Percentiles rank a stretch among this genome's conserved stretches.
These are phyloP conservation scores for Morpho deidamia DNA, from an alignment of 2,888 invertebrate species.

Conservation along the genomic window DNA sequence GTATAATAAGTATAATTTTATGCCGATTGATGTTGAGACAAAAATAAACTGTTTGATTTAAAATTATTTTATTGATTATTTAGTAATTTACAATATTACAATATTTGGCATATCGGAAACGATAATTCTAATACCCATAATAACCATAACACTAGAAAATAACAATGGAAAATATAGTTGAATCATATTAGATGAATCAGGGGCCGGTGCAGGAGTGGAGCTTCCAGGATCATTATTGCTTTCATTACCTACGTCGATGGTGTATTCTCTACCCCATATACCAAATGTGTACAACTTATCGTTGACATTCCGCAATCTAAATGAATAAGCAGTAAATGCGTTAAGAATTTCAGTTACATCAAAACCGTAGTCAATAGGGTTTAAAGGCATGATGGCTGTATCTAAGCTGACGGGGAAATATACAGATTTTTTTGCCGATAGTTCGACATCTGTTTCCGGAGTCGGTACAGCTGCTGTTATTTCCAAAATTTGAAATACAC, in stretches of 20 bases:
- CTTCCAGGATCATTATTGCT: too few relatives aligned
- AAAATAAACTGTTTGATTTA: too few relatives aligned
- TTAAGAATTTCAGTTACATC: constrained; percentile 21
- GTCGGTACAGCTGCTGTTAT: constrained; percentile 63
- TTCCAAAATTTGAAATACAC: constrained; percentile 61
- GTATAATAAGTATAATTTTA: too few relatives aligned
- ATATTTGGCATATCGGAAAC: constrained; percentile 13
- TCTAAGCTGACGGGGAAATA: constrained; percentile 72
- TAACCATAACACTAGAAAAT: too few relatives aligned
- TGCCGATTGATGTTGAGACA: too few relatives aligned
- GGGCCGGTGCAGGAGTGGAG: too few relatives aligned
- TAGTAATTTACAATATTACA: constrained; percentile 38
- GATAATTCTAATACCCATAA: too few relatives aligned
- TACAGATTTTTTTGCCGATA: constrained; percentile 46
- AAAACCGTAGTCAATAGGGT: constrained; percentile 45
- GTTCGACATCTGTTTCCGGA: constrained; percentile 32
- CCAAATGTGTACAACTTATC: constrained; percentile 67
- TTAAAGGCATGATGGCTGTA: constrained; percentile 69
- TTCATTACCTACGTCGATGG: constrained; percentile 44
- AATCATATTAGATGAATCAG: too few relatives aligned
- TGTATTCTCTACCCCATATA: constrained; percentile 73
- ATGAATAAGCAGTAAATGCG: constrained; percentile 31
- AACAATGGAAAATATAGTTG: too few relatives aligned
- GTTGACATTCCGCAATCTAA: constrained; percentile 35
- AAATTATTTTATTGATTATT: too few relatives aligned